These are phyloP conservation scores for Gadus macrocephalus DNA, from an alignment of 2,113 vertebrate species.

Conservation along the genomic window DNA sequence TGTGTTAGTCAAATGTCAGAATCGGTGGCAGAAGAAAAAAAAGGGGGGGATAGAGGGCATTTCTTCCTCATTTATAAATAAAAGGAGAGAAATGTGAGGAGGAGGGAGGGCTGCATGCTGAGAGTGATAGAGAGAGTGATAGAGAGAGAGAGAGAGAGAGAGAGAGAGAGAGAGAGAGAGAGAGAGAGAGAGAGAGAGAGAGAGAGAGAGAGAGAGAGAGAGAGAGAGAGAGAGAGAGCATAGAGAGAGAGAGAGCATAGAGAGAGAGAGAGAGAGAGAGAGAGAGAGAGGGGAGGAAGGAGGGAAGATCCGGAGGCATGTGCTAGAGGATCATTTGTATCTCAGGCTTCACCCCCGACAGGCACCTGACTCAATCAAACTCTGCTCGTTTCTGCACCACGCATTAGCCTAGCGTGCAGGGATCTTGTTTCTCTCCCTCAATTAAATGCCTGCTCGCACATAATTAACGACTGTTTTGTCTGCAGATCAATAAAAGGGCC, in stretches of 20 bases:
- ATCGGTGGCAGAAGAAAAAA: conserved; percentile 22
- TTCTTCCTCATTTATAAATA: conserved; percentile 34
- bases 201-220: conserved; percentile 5
- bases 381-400: conserved; percentile 50
- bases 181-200: background rate
- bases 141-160: background rate
- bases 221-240: conserved; percentile 7
- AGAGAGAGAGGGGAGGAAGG: background rate
- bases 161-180: background rate
- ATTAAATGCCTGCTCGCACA: conserved; percentile 70
- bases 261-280: conserved; percentile 1
- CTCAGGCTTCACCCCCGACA: conserved; percentile 49
- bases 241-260: background rate
- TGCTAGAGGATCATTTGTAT: conserved; percentile 48
- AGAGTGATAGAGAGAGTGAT: conserved; percentile 4
- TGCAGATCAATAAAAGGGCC: conserved; percentile 71
- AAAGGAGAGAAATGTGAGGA: conserved; percentile 18
- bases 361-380: conserved; percentile 65
- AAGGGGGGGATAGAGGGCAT: conserved; percentile 20
- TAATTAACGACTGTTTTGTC: conserved; percentile 78
- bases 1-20: conserved; percentile 9
- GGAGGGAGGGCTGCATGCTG: background rate
- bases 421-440: conserved; percentile 64
- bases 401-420: conserved; percentile 54
- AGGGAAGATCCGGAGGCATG: conserved; percentile 21